Conservation (phyloP, 2,113 vertebrate genomes). For the Oryzias celebensis region DNA sequence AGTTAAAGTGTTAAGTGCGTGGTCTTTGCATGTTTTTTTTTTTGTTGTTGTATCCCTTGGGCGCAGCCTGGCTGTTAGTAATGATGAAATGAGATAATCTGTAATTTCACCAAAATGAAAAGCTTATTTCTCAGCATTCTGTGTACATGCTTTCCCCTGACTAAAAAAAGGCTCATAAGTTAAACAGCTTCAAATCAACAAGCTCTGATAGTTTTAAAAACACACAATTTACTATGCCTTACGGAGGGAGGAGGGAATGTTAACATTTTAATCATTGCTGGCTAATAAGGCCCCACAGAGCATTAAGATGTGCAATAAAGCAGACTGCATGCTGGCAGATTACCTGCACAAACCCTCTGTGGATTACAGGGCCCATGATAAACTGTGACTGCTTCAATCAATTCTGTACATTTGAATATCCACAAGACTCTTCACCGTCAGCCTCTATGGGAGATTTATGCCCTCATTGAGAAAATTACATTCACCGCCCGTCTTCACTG, state of each 20-base stretch:
- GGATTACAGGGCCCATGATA: conserved; percentile 66
- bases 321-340: conserved; percentile 64
- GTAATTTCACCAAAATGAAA: too few relatives aligned
- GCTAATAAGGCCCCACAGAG: conserved; percentile 73
- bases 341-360: conserved; percentile 76
- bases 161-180: too few relatives aligned
- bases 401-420: conserved; percentile 77
- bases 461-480: conserved; percentile 76
- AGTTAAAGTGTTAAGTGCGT: too few relatives aligned
- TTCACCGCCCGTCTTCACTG: conserved; percentile 64
- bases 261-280: conserved; percentile 70
- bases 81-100: too few relatives aligned
- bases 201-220: too few relatives aligned
- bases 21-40: too few relatives aligned
- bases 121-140: too few relatives aligned
- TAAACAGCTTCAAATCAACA: too few relatives aligned
- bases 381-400: conserved; percentile 80
- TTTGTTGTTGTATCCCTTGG: too few relatives aligned
- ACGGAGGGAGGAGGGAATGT: neutral
- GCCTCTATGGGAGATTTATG: conserved; percentile 74
- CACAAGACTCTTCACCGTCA: conserved; percentile 70
- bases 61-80: too few relatives aligned
- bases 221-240: neutral
- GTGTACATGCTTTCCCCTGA: too few relatives aligned
- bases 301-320: conserved; percentile 70